Percentiles rank a stretch among this genome's conserved stretches.
Conservation (phyloP, 2,113 vertebrate genomes). For the Engraulis encrasicolus region DNA sequence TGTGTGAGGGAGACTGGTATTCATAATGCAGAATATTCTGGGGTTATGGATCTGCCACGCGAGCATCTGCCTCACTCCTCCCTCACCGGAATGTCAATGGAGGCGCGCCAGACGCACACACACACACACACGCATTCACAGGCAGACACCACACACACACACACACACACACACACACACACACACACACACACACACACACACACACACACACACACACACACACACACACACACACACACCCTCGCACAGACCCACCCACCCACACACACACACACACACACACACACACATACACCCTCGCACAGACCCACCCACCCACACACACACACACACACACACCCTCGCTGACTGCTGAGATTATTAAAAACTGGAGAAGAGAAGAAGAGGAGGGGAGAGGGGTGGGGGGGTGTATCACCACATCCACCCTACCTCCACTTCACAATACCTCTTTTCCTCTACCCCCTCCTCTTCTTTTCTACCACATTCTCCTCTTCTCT, state of each 20-base stretch:
- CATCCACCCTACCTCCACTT: not conserved
- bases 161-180: no score
- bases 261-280: not conserved
- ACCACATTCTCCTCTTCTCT: no score
- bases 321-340: no score
- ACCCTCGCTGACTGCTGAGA: slow-evolving; percentile 1
- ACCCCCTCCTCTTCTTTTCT: no score
- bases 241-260: no score
- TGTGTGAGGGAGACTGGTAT: not conserved
- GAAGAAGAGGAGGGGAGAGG: not conserved
- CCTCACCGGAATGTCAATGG: slow-evolving; percentile 21
- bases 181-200: no score
- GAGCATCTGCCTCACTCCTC: not conserved
- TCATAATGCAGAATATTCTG: slow-evolving; percentile 29
- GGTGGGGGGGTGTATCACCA: no score
- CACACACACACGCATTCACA: no score
- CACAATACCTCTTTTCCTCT: not conserved
- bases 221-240: no score
- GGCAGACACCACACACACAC: no score
- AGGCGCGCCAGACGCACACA: not conserved
- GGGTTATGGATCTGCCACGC: slow-evolving; percentile 35
- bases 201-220: no score
- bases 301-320: not conserved
- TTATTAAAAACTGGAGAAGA: not conserved
- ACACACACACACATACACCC: no score